Percentiles rank a stretch among this genome's conserved stretches.
These are phyloP conservation scores for Drosophila neoperkinsi DNA, from an alignment of 2,888 invertebrate genomes.

Conservation along the genomic window DNA sequence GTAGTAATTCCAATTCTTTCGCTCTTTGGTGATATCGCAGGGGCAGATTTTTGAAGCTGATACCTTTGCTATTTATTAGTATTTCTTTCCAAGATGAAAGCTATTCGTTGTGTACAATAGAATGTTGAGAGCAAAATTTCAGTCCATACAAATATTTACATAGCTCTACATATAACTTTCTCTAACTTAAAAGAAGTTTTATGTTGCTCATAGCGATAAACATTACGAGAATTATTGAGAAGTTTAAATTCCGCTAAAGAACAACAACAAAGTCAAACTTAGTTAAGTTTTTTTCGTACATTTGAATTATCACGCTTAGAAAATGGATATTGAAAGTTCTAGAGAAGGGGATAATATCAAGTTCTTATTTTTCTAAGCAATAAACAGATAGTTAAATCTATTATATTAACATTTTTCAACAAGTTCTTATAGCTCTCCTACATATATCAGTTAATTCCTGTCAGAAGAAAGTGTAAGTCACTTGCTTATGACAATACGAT, in stretches of 20 bases:
- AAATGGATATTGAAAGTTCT: no score
- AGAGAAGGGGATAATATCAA: not conserved
- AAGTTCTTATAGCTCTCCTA: not conserved
- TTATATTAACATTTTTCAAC: not conserved
- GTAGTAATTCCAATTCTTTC: constrained; percentile 82
- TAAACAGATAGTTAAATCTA: not conserved
- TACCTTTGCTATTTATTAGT: not conserved
- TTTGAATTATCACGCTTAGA: not conserved
- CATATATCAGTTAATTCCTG: not conserved
- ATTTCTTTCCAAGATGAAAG: not conserved
- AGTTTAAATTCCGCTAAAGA: not conserved
- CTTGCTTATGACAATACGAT: not conserved
- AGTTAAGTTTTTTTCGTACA: not conserved
- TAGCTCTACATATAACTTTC: not conserved
- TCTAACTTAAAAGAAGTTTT: not conserved
- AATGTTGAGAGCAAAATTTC: not conserved
- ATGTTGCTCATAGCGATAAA: not conserved
- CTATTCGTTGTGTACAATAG: not conserved
- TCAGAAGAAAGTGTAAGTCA: not conserved
- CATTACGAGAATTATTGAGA: not conserved
- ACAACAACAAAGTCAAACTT: not conserved
- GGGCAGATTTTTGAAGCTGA: not conserved
- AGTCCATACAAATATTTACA: not conserved
- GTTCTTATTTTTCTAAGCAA: not conserved
- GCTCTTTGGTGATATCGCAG: not conserved